Base-by-base conservation (phyloP, 2,888 invertebrate species). In the Perizoma flavofasciatum region DNA sequence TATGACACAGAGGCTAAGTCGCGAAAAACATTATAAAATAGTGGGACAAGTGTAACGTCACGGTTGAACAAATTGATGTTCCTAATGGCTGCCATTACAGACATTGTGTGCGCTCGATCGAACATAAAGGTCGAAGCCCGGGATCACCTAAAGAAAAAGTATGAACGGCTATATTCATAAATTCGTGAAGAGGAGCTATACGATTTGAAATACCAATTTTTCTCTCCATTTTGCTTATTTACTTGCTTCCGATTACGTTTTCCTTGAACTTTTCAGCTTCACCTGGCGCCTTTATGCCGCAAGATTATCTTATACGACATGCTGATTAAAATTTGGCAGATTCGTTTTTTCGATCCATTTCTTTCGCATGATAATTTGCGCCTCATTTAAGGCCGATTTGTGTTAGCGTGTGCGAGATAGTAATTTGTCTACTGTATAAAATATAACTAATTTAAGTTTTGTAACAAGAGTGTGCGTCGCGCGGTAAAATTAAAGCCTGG, bases 61-160 rank as follows among this genome's bases (percentile, higher is more conserved):
- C 83, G 85, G 77, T 78, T 79, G 79, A 86, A 80, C 83, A 80
- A 87, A 83, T 83, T 85, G 84, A 88, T 86, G 85, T 79, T 71
- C 81, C 78, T 88, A 88, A 84, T 88, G 86, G 86, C 76, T 56
- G 76, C 86, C 85, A 88, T 88, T 87, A 87, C 81, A 79, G 78
- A 82, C 83, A 83, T 86, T 85, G 84, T 85, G 85, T 82, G 81
- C 82, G 84, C 82, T 81, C 84, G 80, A 86, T 86, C 85, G 83
- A 79, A 85, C 82, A 83, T 73, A 81, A 83, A 86, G 88, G 85
- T 80, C 82, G 78, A 65, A 72, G 60, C 68, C 68, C 63, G 71
- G 79, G 82, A 83, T 82, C 82, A 78, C 72, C 74, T 74, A 78
- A 78, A 73, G 74, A 79, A 80, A 81, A 80, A 77, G 77, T 83